Conservation (phyloP, 1,140 invertebrate species). For the Caenorhabditis briggsae region DNA sequence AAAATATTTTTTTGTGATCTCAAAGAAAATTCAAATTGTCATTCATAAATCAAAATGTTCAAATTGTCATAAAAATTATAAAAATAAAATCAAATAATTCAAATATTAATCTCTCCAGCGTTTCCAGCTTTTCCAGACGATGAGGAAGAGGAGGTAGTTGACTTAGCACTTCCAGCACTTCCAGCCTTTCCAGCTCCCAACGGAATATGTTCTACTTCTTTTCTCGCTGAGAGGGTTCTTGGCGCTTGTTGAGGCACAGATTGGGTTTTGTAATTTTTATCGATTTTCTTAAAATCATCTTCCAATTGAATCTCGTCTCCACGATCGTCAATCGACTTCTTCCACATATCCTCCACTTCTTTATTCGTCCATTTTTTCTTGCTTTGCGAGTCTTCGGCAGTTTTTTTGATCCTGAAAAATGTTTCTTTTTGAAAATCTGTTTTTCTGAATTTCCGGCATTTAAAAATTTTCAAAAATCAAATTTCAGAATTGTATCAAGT, state of each 20-base stretch:
- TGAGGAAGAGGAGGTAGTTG: background rate
- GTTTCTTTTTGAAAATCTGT: no score
- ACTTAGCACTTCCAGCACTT: background rate
- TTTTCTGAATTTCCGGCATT: no score
- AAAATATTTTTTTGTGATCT: no score
- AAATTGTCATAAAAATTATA: no score
- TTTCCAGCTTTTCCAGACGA: no score
- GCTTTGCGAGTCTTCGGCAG: background rate
- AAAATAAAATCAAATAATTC: no score
- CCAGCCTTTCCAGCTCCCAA: background rate
- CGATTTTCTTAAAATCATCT: constrained; percentile 36
- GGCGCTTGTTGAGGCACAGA: background rate
- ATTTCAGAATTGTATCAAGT: no score
- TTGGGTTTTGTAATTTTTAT: constrained; percentile 42
- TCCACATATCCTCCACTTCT: constrained; percentile 8
- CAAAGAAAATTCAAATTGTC: no score
- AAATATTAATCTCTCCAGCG: no score
- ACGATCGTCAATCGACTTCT: constrained; percentile 35
- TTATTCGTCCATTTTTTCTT: constrained; percentile 27
- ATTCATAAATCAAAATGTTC: no score
- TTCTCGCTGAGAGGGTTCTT: background rate
- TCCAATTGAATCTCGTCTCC: constrained; percentile 50
- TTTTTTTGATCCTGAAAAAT: background rate
- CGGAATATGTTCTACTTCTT: constrained; percentile 20
- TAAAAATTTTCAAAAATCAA: no score